phyloP scores from a whole-genome alignment of 2,113 vertebrate species.

The Rattus rattus region DNA sequence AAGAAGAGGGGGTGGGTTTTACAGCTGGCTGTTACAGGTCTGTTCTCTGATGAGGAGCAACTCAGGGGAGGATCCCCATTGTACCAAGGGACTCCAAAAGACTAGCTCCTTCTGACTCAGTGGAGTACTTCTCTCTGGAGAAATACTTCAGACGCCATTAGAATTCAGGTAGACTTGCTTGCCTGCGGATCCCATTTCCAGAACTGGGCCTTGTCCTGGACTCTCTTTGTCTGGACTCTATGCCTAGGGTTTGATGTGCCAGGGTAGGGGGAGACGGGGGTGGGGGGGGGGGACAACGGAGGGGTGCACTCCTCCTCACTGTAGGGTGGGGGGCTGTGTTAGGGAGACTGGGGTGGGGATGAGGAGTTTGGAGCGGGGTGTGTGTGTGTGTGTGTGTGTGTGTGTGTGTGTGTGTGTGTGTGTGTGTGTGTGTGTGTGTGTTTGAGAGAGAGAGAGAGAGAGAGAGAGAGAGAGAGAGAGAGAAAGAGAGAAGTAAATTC shows the following conservation, averaged over 20 bases:
- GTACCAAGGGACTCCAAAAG: not conserved
- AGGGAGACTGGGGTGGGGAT: no score
- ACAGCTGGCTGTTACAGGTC: not conserved
- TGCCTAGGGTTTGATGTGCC: not conserved
- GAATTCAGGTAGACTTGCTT: not conserved
- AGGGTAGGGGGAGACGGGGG: no score
- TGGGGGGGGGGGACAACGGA: no score
- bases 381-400: no score
- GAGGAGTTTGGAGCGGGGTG: no score
- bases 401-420: no score
- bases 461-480: no score
- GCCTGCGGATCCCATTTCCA: not conserved
- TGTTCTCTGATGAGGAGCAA: not conserved
- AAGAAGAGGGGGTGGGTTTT: not conserved
- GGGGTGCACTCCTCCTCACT: no score
- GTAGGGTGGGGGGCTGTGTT: no score
- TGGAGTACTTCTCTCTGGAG: slow-evolving; percentile 7
- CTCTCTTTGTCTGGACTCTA: not conserved
- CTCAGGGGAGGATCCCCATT: not conserved
- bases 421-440: no score
- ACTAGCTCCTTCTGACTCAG: slow-evolving; percentile 38
- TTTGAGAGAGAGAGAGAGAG: no score
- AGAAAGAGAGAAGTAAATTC: no score
- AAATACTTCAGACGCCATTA: slow-evolving; percentile 3
- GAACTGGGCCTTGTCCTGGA: not conserved